Evolutionary conservation across 35 echinoderm and acorn worm genomes (phyloP).

Genomic region (Acanthaster planci): DNA sequence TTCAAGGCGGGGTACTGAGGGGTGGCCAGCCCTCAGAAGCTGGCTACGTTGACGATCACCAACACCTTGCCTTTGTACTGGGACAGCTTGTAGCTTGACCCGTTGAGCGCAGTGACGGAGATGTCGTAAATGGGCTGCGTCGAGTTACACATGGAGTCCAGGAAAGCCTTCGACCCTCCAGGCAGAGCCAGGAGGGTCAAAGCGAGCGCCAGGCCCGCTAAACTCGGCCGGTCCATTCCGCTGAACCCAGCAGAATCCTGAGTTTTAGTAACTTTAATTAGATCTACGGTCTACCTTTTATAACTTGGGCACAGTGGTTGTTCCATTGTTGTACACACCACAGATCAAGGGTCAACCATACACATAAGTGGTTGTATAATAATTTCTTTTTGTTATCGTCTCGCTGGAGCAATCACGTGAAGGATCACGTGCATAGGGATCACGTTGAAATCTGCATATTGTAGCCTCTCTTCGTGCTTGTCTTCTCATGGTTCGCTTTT

Average conservation of each 20-base stretch:
- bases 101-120: constrained; percentile 30
- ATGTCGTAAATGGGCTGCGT: constrained; percentile 27
- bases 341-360: too few species aligned
- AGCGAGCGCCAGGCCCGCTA: not conserved
- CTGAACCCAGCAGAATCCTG: not conserved
- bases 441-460: too few species aligned
- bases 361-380: too few species aligned
- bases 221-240: not conserved
- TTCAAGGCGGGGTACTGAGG: constrained; percentile 72
- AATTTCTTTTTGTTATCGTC: too few species aligned
- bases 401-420: too few species aligned
- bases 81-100: constrained; percentile 18
- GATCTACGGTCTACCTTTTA: too few species aligned
- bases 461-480: too few species aligned
- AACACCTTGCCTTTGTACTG: constrained; percentile 63
- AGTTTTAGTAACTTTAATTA: not conserved
- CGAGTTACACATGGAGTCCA: not conserved
- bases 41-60: constrained; percentile 78
- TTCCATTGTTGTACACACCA: too few species aligned
- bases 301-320: too few species aligned
- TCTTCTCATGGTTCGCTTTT: too few species aligned
- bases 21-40: constrained; percentile 64
- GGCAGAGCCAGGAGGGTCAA: not conserved
- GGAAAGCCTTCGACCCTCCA: not conserved
- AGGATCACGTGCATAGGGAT: too few species aligned